Percentiles rank a stretch among this genome's conserved stretches.
Conservation (phyloP, 2,888 invertebrate species). For the Oscheius sp. region DNA sequence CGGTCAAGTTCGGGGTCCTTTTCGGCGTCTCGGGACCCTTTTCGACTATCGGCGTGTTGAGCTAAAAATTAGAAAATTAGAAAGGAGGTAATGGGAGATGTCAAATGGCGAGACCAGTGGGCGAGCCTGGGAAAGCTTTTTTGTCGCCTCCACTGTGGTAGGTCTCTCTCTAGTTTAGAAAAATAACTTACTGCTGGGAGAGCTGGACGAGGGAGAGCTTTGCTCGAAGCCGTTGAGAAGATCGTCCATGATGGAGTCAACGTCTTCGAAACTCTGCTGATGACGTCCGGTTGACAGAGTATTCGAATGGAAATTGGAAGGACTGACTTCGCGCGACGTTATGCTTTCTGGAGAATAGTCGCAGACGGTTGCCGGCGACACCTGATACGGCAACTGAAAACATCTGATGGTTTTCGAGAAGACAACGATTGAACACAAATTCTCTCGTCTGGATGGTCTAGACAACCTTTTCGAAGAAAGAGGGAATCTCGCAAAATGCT, state of each 20-base stretch:
- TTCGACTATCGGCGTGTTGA: conserved; percentile 19
- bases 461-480: too few species aligned
- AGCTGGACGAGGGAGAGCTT: conserved; percentile 15
- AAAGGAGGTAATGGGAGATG: neutral
- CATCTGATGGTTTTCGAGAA: too few species aligned
- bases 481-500: too few species aligned
- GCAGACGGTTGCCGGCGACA: conserved; percentile 12
- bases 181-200: conserved; percentile 18
- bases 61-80: conserved; percentile 7
- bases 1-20: conserved; percentile 28
- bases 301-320: neutral
- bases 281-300: too few species aligned
- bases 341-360: conserved; percentile 13
- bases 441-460: too few species aligned
- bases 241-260: conserved; percentile 30
- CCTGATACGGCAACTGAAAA: neutral
- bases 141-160: conserved; percentile 1
- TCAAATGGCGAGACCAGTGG: neutral
- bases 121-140: conserved; percentile 18
- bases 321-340: conserved; percentile 3
- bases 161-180: neutral
- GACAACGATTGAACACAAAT: too few species aligned
- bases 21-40: conserved; percentile 22
- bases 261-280: conserved; percentile 26
- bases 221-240: conserved; percentile 27